phyloP scores from a whole-genome alignment of 53 echinoderm and acorn worm species.

The Holothuria leucospilota region DNA sequence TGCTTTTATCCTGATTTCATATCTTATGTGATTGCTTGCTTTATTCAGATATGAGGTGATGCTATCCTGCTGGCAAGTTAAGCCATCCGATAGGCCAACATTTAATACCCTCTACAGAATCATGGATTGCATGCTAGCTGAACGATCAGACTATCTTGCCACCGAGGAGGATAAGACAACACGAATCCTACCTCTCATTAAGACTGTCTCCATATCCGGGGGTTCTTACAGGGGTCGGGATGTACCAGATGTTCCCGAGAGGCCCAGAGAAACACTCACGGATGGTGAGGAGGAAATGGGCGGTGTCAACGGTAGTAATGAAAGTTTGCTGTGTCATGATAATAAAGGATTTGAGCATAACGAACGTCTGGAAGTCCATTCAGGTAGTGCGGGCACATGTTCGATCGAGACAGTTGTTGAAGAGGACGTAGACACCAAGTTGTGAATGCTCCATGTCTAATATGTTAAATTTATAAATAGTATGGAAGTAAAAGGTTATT shows the following conservation, averaged over 20 bases:
- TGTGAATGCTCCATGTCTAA: too few relatives aligned
- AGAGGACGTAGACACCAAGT: not conserved
- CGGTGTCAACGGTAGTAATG: not conserved
- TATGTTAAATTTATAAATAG: too few relatives aligned
- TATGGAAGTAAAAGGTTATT: too few relatives aligned
- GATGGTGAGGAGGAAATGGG: not conserved
- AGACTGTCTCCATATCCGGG: not conserved
- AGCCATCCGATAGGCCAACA: slow-evolving; percentile 71
- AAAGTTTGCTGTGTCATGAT: not conserved
- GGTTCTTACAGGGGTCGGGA: not conserved
- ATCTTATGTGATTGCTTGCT: not conserved
- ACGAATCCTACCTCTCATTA: slow-evolving; percentile 29
- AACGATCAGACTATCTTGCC: slow-evolving; percentile 66
- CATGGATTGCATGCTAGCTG: slow-evolving; percentile 65
- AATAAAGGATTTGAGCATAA: too few relatives aligned
- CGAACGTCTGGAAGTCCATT: too few relatives aligned
- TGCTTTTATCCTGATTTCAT: not conserved
- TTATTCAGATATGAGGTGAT: slow-evolving; percentile 67
- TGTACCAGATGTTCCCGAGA: slow-evolving; percentile 29
- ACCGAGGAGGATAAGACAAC: slow-evolving; percentile 39
- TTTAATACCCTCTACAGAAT: slow-evolving; percentile 67
- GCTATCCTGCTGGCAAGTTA: slow-evolving; percentile 70
- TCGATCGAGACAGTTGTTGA: not conserved
- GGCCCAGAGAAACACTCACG: slow-evolving; percentile 18
- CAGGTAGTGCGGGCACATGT: slow-evolving; percentile 3